Percentiles rank a stretch among this genome's conserved stretches.
These are phyloP conservation scores for Atherinomorus stipes DNA, from an alignment of 2,113 vertebrate genomes.

Conservation along the genomic window DNA sequence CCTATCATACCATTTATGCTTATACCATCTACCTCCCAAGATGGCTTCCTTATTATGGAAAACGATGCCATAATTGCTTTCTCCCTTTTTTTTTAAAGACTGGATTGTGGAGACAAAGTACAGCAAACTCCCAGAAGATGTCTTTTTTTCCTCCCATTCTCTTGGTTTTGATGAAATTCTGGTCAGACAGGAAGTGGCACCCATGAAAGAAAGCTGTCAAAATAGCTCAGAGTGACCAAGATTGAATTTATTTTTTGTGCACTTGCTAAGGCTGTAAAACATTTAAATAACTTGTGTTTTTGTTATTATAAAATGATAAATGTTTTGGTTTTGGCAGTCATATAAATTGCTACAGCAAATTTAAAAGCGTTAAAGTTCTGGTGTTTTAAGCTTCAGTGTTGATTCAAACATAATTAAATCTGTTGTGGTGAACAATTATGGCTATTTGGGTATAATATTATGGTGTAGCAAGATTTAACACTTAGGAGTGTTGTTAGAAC, in stretches of 20 bases:
- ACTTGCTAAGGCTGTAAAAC: conserved; percentile 6
- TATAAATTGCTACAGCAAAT: not conserved
- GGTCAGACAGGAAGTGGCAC: not conserved
- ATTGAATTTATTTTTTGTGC: not conserved
- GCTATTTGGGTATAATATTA: too few species aligned
- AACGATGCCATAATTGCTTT: conserved; percentile 8
- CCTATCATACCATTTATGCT: conserved; percentile 60
- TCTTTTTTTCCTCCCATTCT: not conserved
- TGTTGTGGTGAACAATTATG: too few species aligned
- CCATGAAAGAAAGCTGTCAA: not conserved
- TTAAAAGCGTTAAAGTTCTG: too few species aligned
- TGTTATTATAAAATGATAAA: not conserved
- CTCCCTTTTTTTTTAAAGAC: not conserved
- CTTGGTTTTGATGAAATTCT: conserved; percentile 13
- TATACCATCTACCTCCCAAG: conserved; percentile 52
- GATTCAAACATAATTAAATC: too few species aligned
- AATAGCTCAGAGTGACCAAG: not conserved
- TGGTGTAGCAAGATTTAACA: too few species aligned
- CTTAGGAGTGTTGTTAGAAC: too few species aligned
- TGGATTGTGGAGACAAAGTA: conserved; percentile 11
- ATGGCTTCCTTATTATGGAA: conserved; percentile 58
- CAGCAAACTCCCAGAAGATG: not conserved
- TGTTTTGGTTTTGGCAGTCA: conserved; percentile 3
- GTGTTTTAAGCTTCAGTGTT: too few species aligned
- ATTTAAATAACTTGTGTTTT: conserved; percentile 9